A percentile compares a stretch with the other conserved stretches of the same genome.
phyloP scores from a whole-genome alignment of 2,888 invertebrate genomes.

The Exocentrus adspersus region DNA sequence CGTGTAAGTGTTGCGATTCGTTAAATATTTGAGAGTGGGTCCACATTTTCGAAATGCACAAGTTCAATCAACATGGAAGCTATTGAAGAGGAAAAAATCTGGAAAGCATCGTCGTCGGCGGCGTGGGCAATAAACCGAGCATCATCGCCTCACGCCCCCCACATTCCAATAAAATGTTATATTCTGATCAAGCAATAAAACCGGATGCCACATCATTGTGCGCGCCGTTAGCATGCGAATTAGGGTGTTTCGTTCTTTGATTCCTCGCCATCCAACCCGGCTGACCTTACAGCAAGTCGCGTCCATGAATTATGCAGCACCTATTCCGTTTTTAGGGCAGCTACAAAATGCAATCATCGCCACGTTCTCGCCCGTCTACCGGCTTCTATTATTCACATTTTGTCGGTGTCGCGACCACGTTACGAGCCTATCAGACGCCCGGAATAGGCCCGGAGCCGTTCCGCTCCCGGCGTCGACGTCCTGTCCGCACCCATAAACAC shows the following conservation, averaged over 20 bases:
- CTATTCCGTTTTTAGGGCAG: constrained; percentile 47
- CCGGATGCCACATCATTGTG: constrained; percentile 61
- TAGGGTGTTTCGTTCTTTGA: constrained; percentile 60
- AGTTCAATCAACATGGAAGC: too few relatives aligned
- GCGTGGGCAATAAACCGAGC: constrained; percentile 31
- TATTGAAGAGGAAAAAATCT: constrained; percentile 24
- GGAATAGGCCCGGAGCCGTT: too few relatives aligned
- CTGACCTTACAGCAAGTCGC: constrained; percentile 56
- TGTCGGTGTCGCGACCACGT: neutral
- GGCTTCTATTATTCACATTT: constrained; percentile 23
- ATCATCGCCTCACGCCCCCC: constrained; percentile 59
- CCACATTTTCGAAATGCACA: too few relatives aligned
- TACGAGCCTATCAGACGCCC: too few relatives aligned
- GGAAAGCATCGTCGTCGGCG: too few relatives aligned
- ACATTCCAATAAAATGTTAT: constrained; percentile 56
- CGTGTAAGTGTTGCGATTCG: too few relatives aligned
- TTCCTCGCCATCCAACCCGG: constrained; percentile 55
- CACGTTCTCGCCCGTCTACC: constrained; percentile 36
- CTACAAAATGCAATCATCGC: constrained; percentile 44
- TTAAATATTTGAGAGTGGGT: too few relatives aligned
- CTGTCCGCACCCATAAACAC: too few relatives aligned
- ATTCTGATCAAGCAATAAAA: constrained; percentile 65
- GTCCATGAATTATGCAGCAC: constrained; percentile 57
- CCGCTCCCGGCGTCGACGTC: too few relatives aligned
- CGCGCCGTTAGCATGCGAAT: constrained; percentile 61